These are phyloP conservation scores for Zapornia atra DNA, from an alignment of 2,113 vertebrate genomes.

Conservation along the genomic window DNA sequence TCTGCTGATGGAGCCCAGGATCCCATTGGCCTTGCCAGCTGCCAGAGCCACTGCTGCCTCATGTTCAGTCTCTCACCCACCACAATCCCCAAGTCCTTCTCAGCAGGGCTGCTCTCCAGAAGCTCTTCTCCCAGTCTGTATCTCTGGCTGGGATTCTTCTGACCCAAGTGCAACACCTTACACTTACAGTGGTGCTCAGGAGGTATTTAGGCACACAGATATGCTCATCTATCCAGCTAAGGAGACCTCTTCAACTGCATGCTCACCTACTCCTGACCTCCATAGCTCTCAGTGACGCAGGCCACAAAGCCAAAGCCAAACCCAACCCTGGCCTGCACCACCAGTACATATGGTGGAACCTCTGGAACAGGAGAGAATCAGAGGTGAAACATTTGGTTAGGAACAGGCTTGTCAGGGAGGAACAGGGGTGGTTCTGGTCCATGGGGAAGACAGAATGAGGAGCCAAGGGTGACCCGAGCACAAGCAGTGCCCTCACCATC, in stretches of 20 bases:
- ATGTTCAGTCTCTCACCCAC: too few relatives aligned
- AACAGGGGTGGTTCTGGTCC: background rate
- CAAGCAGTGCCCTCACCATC: background rate
- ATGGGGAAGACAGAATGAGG: background rate
- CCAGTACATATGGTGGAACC: rapidly evolving
- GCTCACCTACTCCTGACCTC: background rate
- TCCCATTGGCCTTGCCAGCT: too few relatives aligned
- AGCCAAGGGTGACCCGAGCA: too few relatives aligned
- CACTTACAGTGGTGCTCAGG: too few relatives aligned
- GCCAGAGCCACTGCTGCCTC: too few relatives aligned
- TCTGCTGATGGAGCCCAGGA: too few relatives aligned
- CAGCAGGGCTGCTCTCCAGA: too few relatives aligned
- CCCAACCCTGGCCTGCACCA: rapidly evolving
- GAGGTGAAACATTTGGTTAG: rapidly evolving
- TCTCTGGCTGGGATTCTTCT: too few relatives aligned
- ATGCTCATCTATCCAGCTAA: background rate
- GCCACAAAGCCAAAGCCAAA: background rate
- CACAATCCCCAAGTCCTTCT: too few relatives aligned
- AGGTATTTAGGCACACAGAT: background rate
- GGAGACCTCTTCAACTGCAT: background rate
- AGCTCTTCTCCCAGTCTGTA: too few relatives aligned
- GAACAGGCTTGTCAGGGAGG: background rate
- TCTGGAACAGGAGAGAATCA: background rate
- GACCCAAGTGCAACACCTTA: too few relatives aligned
- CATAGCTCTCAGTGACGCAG: background rate